Evolutionary conservation across 1,140 invertebrate genomes (phyloP).

Genomic region (Brachionus calyciflorus): DNA sequence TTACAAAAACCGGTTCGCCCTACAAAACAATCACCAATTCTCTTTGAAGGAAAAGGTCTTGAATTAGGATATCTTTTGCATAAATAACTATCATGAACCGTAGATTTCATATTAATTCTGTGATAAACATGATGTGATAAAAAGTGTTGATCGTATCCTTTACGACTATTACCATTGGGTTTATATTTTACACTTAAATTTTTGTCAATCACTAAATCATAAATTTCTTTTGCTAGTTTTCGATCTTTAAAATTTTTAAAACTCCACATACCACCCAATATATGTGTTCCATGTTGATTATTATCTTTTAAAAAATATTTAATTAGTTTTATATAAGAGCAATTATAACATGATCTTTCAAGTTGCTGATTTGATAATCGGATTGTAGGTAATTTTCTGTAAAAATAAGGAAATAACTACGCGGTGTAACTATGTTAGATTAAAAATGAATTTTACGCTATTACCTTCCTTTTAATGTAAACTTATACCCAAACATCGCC

Average conservation of each 20-base stretch:
- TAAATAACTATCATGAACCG: constrained; percentile 29
- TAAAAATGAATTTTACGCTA: too few relatives aligned
- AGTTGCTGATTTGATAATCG: too few relatives aligned
- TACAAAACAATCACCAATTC: not conserved
- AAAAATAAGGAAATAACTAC: too few relatives aligned
- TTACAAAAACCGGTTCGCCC: not conserved
- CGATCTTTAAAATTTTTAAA: not conserved
- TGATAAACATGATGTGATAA: not conserved
- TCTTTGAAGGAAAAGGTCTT: not conserved
- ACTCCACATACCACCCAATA: constrained; percentile 36
- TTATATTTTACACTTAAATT: not conserved
- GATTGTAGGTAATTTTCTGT: too few relatives aligned
- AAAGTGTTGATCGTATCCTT: constrained; percentile 22
- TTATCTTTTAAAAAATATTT: constrained; percentile 3
- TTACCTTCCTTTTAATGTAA: too few relatives aligned
- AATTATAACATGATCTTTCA: too few relatives aligned
- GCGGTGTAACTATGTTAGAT: too few relatives aligned
- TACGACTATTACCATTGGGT: not conserved
- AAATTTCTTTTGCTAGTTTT: not conserved
- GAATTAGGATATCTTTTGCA: not conserved
- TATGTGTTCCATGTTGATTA: not conserved
- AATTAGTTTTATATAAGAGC: too few relatives aligned
- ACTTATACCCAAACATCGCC: too few relatives aligned
- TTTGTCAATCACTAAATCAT: not conserved
- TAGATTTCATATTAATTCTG: not conserved